Evolutionary conservation across 2,888 invertebrate species (phyloP), one percentile per base, ranked within the genome.

Genomic region (Bombyx huttoni): DNA sequence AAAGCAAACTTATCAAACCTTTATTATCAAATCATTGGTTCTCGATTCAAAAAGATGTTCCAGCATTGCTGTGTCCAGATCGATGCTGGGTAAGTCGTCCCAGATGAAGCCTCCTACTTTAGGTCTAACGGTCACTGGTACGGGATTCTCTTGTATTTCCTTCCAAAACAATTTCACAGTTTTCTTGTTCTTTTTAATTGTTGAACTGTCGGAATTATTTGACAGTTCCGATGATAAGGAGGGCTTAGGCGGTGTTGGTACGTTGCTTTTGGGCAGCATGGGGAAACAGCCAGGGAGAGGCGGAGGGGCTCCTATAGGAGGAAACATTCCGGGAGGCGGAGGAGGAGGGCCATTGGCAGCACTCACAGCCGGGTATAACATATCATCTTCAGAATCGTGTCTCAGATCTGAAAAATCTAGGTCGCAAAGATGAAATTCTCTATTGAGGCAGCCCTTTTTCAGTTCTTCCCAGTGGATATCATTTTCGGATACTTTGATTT

Each of bases 101-200:
- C 98, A 98, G 71, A 98, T 95, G 67, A 93, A 93, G 51, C 93
- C 91, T 58, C 89, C 89, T 49, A 93, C 86, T 56, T 92, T 92
- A 45, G 92, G 85, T 12, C 88, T 84, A 47, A 89, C 77, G 53
- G 84, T 65, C 40, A 84, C 71, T 6, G 83, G 80, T n/a, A 73
- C 67, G 0, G 93, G 92, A 70, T 93, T 93, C 60, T 96, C 96
- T 61, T 95, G 91, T 8, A 96, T 95, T 81, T 99, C 98, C 73
- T 96, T 96, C 99, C 99, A 99, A 80, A 99, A 99, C 51, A 99
- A 89, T 81, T 98, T 98, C 12, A 99, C 95, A 33, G 99, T 99
- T 78, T 98, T 97, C 84, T 98, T 98, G 72, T 94, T 97, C 75
- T 97, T 97, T 75, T 93, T 94, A 47, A 92, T 90, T 0, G 91